Percentiles rank a stretch among this genome's conserved stretches.
Conservation (phyloP, 2,113 vertebrate species). For the Melanerpes formicivorus region DNA sequence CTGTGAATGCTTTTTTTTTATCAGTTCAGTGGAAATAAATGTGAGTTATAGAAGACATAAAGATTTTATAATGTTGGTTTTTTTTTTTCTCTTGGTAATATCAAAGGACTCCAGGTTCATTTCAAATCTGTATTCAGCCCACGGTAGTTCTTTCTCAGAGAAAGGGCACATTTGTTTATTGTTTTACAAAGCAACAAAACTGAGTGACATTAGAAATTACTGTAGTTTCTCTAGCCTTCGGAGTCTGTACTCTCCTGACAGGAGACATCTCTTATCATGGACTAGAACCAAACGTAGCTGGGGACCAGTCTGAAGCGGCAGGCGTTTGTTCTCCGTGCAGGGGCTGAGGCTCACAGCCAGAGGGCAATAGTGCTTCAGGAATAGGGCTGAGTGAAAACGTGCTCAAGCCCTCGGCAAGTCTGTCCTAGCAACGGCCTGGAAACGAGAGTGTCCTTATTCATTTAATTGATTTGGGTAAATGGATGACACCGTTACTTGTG, state of each 20-base stretch:
- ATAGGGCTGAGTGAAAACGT: background rate
- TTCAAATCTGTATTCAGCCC: background rate
- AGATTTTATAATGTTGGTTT: background rate
- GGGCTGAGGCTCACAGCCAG: conserved; percentile 34
- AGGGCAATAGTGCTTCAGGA: conserved; percentile 60
- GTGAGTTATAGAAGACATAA: background rate
- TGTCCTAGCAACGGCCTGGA: conserved; percentile 52
- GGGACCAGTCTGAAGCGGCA: accelerated
- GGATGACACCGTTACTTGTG: conserved; percentile 36
- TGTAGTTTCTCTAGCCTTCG: background rate
- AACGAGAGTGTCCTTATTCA: conserved; percentile 10
- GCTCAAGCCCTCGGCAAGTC: background rate
- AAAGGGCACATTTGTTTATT: background rate
- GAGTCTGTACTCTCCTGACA: background rate
- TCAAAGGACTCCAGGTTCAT: background rate
- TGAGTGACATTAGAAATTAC: background rate
- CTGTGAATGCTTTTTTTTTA: background rate
- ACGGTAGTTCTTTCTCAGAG: background rate
- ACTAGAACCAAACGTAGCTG: too few species aligned
- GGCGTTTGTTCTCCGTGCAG: background rate
- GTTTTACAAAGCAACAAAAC: background rate
- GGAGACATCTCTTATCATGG: background rate
- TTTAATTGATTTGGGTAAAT: conserved; percentile 62
- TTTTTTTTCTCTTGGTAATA: background rate
- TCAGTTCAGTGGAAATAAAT: background rate